phyloP scores from a whole-genome alignment of 1,140 invertebrate species.

The Eubasilissa regina region DNA sequence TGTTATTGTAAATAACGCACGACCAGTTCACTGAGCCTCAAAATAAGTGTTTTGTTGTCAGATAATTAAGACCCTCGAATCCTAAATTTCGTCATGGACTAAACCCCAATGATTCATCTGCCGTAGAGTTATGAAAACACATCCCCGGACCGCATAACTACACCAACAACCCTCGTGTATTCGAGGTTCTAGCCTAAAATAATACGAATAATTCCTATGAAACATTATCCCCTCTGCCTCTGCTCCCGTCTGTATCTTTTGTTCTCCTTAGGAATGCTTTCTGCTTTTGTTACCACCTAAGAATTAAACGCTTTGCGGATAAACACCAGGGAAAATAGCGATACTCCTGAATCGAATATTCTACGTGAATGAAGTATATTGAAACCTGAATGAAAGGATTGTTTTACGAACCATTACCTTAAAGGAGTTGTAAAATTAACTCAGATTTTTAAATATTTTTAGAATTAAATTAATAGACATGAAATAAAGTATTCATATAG shows the following conservation, averaged over 20 bases:
- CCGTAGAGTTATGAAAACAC: constrained; percentile 18
- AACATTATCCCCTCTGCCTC: constrained; percentile 28
- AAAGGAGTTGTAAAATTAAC: too few relatives aligned
- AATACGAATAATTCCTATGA: constrained; percentile 30
- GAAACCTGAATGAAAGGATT: too few relatives aligned
- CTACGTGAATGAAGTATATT: too few relatives aligned
- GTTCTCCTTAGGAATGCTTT: constrained; percentile 37
- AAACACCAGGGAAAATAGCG: neutral
- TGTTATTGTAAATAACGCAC: too few relatives aligned
- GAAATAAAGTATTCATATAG: too few relatives aligned
- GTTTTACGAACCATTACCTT: too few relatives aligned
- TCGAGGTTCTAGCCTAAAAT: neutral
- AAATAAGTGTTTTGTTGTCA: too few relatives aligned
- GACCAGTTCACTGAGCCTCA: too few relatives aligned
- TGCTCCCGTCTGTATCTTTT: neutral
- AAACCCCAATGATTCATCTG: constrained; percentile 6
- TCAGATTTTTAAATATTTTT: too few relatives aligned
- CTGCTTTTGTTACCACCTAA: constrained; percentile 29
- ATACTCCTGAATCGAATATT: constrained; percentile 1
- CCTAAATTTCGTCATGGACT: neutral
- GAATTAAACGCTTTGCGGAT: constrained; percentile 22
- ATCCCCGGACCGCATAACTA: neutral
- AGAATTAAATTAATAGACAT: too few relatives aligned
- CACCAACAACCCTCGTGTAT: neutral
- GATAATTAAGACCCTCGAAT: too few relatives aligned